A percentile compares a stretch with the other conserved stretches of the same genome.
phyloP scores from a whole-genome alignment of 2,888 invertebrate species.

The Geotrupes spiniger region DNA sequence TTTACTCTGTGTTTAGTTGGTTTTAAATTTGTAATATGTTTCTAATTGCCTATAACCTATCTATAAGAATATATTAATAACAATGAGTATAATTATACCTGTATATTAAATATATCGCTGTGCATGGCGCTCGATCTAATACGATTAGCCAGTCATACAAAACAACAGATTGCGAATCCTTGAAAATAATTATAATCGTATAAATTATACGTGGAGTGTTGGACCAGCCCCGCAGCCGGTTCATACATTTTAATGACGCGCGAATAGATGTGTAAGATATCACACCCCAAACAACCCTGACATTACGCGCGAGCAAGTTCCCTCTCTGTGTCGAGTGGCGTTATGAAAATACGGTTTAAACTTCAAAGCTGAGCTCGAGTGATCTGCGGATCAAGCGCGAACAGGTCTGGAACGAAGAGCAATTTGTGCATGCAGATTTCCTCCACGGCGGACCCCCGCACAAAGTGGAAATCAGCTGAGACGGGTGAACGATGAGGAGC shows the following conservation, averaged over 20 bases:
- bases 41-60: too few relatives aligned
- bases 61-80: too few relatives aligned
- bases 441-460: conserved; percentile 32
- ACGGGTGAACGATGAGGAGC: conserved; percentile 32
- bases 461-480: conserved; percentile 40
- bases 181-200: too few relatives aligned
- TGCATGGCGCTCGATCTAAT: too few relatives aligned
- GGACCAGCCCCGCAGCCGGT: conserved; percentile 6
- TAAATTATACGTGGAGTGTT: too few relatives aligned
- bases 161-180: too few relatives aligned
- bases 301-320: conserved; percentile 29
- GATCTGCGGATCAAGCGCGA: conserved; percentile 42
- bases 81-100: too few relatives aligned
- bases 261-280: conserved; percentile 32
- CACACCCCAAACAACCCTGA: conserved; percentile 28
- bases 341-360: conserved; percentile 47
- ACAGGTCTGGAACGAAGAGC: conserved; percentile 35
- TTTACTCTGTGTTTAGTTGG: too few relatives aligned
- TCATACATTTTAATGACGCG: conserved; percentile 34
- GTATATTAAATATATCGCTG: too few relatives aligned
- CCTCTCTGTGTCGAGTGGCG: conserved; percentile 29
- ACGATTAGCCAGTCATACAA: too few relatives aligned
- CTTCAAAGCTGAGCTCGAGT: conserved; percentile 43
- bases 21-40: too few relatives aligned
- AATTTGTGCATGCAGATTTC: conserved; percentile 48